A percentile compares a stretch with the other conserved stretches of the same genome.
Conservation (phyloP, 2,888 invertebrate genomes). For the Vesta saturnalis region DNA sequence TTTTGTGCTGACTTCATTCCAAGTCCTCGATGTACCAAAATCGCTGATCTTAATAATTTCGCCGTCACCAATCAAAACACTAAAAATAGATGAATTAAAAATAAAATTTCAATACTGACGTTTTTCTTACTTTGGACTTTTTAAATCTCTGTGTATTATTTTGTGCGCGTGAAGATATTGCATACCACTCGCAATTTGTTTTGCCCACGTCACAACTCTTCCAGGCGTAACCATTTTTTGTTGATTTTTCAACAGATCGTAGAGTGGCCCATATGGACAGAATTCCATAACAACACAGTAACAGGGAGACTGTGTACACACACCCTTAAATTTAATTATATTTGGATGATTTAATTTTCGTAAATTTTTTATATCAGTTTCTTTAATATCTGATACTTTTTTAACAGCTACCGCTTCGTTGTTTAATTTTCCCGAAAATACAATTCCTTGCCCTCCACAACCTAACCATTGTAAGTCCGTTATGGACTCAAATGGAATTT, state of each 20-base stretch:
- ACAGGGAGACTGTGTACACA: conserved; percentile 91
- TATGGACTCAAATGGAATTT: conserved; percentile 92
- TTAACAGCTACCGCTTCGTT: conserved; percentile 95
- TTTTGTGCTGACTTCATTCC: conserved; percentile 93
- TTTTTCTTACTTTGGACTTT: conserved; percentile 95
- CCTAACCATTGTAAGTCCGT: conserved; percentile 91
- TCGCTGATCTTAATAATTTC: conserved; percentile 92
- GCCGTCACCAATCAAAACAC: conserved; percentile 82
- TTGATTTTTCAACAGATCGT: conserved; percentile 85
- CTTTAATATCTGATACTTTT: conserved; percentile 90
- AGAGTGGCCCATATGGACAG: conserved; percentile 95
- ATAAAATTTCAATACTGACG: conserved; percentile 13
- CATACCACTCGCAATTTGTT: conserved; percentile 97
- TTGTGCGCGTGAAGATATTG: conserved; percentile 94
- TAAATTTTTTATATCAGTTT: conserved; percentile 93
- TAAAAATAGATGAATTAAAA: conserved; percentile 58
- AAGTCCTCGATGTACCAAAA: conserved; percentile 95
- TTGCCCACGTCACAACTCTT: conserved; percentile 91
- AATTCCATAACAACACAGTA: conserved; percentile 99
- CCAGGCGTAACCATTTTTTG: conserved; percentile 87
- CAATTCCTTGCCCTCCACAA: conserved; percentile 95
- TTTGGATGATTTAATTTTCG: conserved; percentile 95
- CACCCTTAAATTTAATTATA: conserved; percentile 91
- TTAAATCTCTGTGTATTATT: conserved; percentile 98
- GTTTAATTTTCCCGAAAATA: conserved; percentile 86